These are phyloP conservation scores for Pammene fasciana DNA, from an alignment of 2,888 invertebrate genomes.

Conservation along the genomic window DNA sequence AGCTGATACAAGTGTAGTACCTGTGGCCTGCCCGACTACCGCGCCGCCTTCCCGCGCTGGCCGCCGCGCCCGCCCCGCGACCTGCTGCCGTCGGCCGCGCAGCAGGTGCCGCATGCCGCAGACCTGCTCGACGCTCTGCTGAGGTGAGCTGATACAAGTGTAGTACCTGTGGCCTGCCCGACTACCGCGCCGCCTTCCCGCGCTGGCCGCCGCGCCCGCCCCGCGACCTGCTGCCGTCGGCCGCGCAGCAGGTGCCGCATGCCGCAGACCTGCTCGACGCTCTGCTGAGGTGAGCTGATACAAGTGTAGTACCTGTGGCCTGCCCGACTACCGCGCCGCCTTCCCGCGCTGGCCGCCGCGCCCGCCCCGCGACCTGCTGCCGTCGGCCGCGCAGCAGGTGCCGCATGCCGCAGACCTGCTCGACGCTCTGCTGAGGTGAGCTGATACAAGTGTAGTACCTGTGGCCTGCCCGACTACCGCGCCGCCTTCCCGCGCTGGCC, in stretches of 20 bases:
- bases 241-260: background rate
- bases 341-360: slow-evolving; percentile 10
- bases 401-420: slow-evolving; percentile 6
- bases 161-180: slow-evolving; percentile 62
- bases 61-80: background rate
- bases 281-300: background rate
- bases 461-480: slow-evolving; percentile 4
- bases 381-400: background rate
- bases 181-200: slow-evolving; percentile 8
- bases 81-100: background rate
- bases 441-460: background rate
- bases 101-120: background rate
- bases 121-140: slow-evolving; percentile 5
- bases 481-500: slow-evolving; percentile 13
- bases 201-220: slow-evolving; percentile 5
- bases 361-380: background rate
- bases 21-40: slow-evolving; percentile 67
- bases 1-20: no score
- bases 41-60: slow-evolving; percentile 13
- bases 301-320: background rate
- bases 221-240: background rate
- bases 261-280: background rate
- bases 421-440: background rate
- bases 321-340: slow-evolving; percentile 4
- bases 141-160: background rate